Evolutionary conservation across 2,113 vertebrate species (phyloP), one percentile per base, ranked within the genome.

Genomic region (Carassius auratus): DNA sequence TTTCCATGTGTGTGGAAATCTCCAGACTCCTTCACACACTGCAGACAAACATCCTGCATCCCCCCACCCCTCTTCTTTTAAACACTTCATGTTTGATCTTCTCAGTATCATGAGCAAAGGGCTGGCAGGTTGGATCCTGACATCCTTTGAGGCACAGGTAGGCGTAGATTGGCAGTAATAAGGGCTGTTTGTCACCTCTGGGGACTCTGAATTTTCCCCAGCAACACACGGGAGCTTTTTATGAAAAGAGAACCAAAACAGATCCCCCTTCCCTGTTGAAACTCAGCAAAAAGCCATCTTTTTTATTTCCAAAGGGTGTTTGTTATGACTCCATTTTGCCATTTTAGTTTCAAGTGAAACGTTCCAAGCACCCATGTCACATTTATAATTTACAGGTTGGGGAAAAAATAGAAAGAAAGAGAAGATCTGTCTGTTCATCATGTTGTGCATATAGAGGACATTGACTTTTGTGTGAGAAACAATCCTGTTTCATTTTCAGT

Each of bases 161-260:
- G 85, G 85, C 8, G 82, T 76, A 86, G 82, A 88, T 86, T 88
- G 85, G 76, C 87, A 86, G 85, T 88, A 86, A 88, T 86, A 88
- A 88, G 77, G 85, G 82, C 71, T 86, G 82, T 81, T 84, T 86
- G 87, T 88, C 76, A 84, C 82, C 84, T 85, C 82, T 71, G 61
- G 85, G 77, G 77, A 86, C 85, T 84, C 64, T 33, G 3, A 21
- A 61, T 77, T 85, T 50, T 83, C 81, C 74, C 80, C 64, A 48
- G 81, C 73, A 87, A 78, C 74, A 66, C 38, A 26, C 84, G 10
- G 15, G 71, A 61, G 48, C 52, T 50, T 45, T 85, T 38, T 80
- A 19, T 80, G 84, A 73, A 85, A 73, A 81, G 66, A 79, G 21
- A 81, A 50, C 30, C 26, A 57, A 36, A 64, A 73, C 38, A 52